Evolutionary conservation across 2,113 vertebrate genomes (phyloP).

Genomic region (Typhlomys cinereus): DNA sequence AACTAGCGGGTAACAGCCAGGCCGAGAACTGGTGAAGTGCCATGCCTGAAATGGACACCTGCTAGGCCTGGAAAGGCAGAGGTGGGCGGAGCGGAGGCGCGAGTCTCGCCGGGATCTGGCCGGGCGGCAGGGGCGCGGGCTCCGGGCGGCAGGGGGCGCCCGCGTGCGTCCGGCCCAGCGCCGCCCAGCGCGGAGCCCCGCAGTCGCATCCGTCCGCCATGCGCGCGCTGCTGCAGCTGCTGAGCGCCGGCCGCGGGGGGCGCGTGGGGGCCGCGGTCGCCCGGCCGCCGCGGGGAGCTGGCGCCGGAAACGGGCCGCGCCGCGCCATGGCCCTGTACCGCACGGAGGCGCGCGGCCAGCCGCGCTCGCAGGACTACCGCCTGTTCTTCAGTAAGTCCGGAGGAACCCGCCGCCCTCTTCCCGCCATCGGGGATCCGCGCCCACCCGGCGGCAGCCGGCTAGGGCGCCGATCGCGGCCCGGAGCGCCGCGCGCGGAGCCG

Average conservation of each 20-base stretch:
- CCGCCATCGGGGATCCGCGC: background rate
- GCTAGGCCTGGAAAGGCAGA: too few relatives aligned
- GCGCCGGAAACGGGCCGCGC: constrained; percentile 38
- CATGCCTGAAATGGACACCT: too few relatives aligned
- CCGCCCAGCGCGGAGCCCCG: background rate
- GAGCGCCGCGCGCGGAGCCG: background rate
- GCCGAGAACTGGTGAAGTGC: too few relatives aligned
- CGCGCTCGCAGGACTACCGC: constrained; percentile 88
- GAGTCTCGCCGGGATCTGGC: too few relatives aligned
- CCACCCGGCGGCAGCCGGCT: background rate
- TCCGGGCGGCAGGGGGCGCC: constrained; percentile 64
- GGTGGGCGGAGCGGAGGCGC: background rate
- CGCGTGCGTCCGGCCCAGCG: background rate
- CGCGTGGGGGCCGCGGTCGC: background rate
- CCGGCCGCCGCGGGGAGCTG: background rate
- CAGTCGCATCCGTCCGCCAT: background rate
- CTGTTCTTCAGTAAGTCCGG: constrained; percentile 97
- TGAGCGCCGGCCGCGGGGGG: background rate
- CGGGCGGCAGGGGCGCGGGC: background rate
- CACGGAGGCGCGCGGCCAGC: constrained; percentile 90
- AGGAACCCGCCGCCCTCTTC: too few relatives aligned
- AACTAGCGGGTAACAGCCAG: too few relatives aligned
- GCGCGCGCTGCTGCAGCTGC: constrained; percentile 50
- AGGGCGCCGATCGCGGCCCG: fast-evolving
- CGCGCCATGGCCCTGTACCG: constrained; percentile 85